phyloP scores from a whole-genome alignment of 2,797 vertebrate genomes.

The Anguilla pacifica region DNA sequence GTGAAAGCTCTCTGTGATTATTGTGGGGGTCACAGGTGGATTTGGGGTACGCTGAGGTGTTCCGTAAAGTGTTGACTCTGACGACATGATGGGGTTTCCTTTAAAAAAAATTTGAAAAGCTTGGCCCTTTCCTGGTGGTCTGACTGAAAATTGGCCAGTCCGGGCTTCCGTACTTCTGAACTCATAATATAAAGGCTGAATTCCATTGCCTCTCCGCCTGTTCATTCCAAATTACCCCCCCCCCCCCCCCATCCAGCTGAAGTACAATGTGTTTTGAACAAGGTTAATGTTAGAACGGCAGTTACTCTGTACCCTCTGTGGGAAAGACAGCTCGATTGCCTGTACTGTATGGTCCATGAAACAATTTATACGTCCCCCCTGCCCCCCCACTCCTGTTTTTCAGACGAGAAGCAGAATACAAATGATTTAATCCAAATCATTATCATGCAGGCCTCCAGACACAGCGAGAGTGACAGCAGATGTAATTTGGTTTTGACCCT shows the following conservation, averaged over 20 bases:
- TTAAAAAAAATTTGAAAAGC: neutral
- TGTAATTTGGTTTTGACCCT: neutral
- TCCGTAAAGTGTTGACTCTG: neutral
- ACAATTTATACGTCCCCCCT: neutral
- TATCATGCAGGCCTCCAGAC: neutral
- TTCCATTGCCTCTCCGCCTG: neutral
- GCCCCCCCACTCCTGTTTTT: neutral
- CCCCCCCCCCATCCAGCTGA: neutral
- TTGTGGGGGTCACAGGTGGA: neutral
- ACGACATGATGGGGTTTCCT: too few species aligned
- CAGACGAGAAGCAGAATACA: slow-evolving; percentile 5
- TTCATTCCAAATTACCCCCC: neutral
- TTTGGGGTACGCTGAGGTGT: neutral
- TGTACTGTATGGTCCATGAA: neutral
- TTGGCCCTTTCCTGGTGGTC: neutral
- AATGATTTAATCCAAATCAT: neutral
- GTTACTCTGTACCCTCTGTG: neutral
- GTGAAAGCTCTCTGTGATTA: neutral
- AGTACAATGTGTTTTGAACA: neutral
- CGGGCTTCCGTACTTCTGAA: neutral
- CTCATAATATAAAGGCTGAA: neutral
- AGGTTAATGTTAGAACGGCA: neutral
- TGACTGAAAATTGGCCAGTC: neutral
- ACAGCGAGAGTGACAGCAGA: neutral
- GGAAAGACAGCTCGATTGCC: neutral